These are phyloP conservation scores for Amphipoea lucens DNA, from an alignment of 2,888 invertebrate species.

Conservation along the genomic window DNA sequence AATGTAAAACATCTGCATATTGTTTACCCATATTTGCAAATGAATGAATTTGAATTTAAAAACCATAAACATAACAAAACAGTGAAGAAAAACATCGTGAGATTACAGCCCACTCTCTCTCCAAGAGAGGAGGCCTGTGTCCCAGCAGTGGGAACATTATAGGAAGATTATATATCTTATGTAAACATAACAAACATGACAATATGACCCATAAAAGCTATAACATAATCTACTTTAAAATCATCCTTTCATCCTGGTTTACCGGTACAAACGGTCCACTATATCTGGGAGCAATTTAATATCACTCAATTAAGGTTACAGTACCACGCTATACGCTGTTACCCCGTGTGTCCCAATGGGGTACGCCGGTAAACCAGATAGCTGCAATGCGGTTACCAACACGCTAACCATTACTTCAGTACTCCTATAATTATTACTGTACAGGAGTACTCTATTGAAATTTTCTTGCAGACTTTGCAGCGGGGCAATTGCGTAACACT, in stretches of 20 bases:
- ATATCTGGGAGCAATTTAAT: constrained; percentile 48
- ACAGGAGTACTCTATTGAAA: constrained; percentile 43
- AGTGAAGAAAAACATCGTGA: neutral
- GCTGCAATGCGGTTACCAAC: constrained; percentile 67
- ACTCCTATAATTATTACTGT: constrained; percentile 51
- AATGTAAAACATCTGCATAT: neutral
- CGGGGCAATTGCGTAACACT: too few relatives aligned
- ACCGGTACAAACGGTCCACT: constrained; percentile 15
- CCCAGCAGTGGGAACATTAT: neutral
- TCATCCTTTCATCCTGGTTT: constrained; percentile 16
- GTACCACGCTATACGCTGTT: constrained; percentile 44
- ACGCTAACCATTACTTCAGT: constrained; percentile 53
- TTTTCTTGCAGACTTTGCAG: constrained; percentile 26
- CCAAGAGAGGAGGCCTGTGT: neutral
- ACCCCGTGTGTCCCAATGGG: constrained; percentile 63
- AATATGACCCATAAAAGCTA: neutral
- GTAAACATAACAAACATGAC: neutral
- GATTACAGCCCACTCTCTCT: neutral
- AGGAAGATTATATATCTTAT: neutral
- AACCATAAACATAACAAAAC: neutral
- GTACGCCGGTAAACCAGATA: constrained; percentile 52
- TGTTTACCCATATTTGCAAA: neutral
- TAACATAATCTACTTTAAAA: constrained; percentile 17
- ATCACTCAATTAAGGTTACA: constrained; percentile 55
- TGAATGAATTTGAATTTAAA: neutral